Evolutionary conservation across 2,888 invertebrate species (phyloP).

Genomic region (Crossocerus cetratus): DNA sequence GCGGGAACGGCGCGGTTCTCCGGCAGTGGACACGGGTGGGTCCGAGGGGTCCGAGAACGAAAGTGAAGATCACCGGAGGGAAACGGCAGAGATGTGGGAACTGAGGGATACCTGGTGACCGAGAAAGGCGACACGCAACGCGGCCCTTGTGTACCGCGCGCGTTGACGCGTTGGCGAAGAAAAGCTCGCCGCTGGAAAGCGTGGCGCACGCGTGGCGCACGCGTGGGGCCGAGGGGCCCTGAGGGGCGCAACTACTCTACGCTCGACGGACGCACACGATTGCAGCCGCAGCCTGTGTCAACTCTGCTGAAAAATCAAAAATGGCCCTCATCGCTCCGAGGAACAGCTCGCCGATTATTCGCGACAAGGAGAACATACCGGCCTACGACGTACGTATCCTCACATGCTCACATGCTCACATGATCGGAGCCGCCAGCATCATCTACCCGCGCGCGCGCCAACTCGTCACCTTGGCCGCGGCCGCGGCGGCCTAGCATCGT

Average conservation of each 20-base stretch:
- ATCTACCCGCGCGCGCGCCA: neutral
- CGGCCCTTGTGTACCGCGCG: neutral
- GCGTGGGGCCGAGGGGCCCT: no score
- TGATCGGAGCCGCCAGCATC: neutral
- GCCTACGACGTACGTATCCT: constrained; percentile 81
- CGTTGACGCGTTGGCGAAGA: neutral
- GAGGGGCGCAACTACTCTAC: no score
- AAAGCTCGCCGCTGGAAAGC: neutral
- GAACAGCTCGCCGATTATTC: constrained; percentile 82
- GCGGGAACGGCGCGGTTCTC: neutral
- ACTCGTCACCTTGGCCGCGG: neutral
- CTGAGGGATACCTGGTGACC: constrained; percentile 34
- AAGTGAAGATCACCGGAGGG: constrained; percentile 25
- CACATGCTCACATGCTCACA: no score
- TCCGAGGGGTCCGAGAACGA: constrained; percentile 7
- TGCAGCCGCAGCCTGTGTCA: neutral
- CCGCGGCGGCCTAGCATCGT: no score
- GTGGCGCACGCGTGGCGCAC: no score
- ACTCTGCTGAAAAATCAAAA: no score
- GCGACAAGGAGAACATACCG: constrained; percentile 83
- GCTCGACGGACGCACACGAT: no score
- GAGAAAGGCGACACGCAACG: constrained; percentile 27
- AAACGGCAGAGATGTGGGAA: constrained; percentile 32
- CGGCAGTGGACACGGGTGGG: neutral
- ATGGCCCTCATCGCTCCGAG: constrained; percentile 79